These are phyloP conservation scores for Trissoscelio sp. DNA, from an alignment of 2,888 invertebrate species.

Conservation along the genomic window DNA sequence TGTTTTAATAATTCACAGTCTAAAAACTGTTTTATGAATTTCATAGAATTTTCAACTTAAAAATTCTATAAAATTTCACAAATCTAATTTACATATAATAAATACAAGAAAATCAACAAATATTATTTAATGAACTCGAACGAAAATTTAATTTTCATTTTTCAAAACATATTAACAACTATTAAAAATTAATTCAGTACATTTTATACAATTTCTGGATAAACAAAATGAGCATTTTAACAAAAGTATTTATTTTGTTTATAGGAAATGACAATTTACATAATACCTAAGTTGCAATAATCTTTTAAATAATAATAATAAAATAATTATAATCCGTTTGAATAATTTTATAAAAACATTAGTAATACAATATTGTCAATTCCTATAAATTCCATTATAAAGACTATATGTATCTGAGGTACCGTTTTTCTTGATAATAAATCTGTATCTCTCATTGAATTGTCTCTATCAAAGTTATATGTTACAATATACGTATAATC, in stretches of 20 bases:
- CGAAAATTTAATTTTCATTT: too few species aligned
- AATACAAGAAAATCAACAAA: neutral
- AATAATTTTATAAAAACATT: neutral
- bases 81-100: neutral
- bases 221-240: slow-evolving; percentile 46
- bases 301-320: neutral
- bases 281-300: slow-evolving; percentile 19
- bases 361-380: slow-evolving; percentile 31
- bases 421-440: slow-evolving; percentile 1
- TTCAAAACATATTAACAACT: too few species aligned
- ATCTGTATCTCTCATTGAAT: neutral
- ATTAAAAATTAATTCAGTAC: neutral
- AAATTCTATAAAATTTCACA: slow-evolving; percentile 43
- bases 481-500: slow-evolving; percentile 10
- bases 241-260: neutral
- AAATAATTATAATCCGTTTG: neutral
- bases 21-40: neutral
- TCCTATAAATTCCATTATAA: slow-evolving; percentile 15
- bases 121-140: too few species aligned
- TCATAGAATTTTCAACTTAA: slow-evolving; percentile 29
- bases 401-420: slow-evolving; percentile 31
- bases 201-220: neutral
- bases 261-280: slow-evolving; percentile 37
- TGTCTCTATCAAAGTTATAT: slow-evolving; percentile 14
- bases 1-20: neutral